Evolutionary conservation across 2,888 invertebrate species (phyloP), one percentile per base, ranked within the genome.

Genomic region (Carterocephalus palaemon): DNA sequence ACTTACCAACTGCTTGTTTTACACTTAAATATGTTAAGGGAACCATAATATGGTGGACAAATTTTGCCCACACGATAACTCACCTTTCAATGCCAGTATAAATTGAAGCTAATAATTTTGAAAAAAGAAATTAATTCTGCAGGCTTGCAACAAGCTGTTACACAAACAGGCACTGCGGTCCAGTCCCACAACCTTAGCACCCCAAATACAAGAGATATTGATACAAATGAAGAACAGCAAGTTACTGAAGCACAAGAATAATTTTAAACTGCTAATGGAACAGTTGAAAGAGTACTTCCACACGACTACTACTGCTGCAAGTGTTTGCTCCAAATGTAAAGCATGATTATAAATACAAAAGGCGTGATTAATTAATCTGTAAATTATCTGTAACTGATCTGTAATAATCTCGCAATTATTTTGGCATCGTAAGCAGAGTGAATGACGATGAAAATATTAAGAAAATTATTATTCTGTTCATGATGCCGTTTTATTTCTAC

Each of bases 251-350:
- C 56, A 66, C 43, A 66, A 73, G 47, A 13, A 47, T 1, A 43
- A 58, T 22, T 64, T 64, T 47, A 54, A 62, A 33, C 37, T 51
- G 4, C 33, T 77, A 2, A 9, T 76, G 46, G 34, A 54, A 6
- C 63, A 71, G 49, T 52, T 79, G 56, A 70, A 71, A 54, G 22
- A 59, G 2, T 51, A 66, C 1, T 78, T 68, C 46, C 67, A 67
- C 4, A 59, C 64, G 1, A 59, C 64, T 2, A 20, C 42, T 6
- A 31, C 45, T 19, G 24, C 31, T n/a, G 24, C n/a, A 7, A 7
- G 9, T 4, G 16, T 2, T 15, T 45, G 45, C 19, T 37, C 36
- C 4, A 23, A 23, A 31, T 45, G 37, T 16, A 37, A 7, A n/a
- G n/a, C n/a, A n/a, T n/a, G n/a, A n/a, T n/a, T 1, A 31, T 7